Conservation (phyloP, 2,888 invertebrate genomes). For the Ypsolopha sequella region DNA sequence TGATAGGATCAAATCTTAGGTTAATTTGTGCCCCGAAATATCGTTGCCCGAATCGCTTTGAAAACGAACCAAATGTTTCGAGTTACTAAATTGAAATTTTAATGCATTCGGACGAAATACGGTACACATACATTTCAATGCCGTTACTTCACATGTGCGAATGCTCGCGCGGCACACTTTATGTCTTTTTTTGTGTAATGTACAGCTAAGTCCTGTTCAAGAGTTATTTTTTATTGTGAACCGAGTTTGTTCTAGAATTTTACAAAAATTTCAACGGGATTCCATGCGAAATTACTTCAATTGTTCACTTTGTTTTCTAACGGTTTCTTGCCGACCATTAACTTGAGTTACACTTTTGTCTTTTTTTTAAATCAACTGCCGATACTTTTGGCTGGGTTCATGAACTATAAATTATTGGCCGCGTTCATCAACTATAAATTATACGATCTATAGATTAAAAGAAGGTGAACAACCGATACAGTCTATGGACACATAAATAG, state of each 20-base stretch:
- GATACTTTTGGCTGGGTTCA: neutral
- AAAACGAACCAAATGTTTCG: too few species aligned
- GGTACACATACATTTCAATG: slow-evolving; percentile 18
- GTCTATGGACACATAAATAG: slow-evolving; percentile 21
- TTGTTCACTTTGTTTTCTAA: neutral
- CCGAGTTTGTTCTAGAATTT: neutral
- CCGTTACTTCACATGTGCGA: slow-evolving; percentile 36
- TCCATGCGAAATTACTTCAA: neutral
- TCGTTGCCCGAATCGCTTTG: too few species aligned
- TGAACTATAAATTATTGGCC: neutral
- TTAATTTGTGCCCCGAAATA: too few species aligned
- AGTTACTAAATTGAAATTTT: too few species aligned
- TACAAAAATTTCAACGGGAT: neutral
- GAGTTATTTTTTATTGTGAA: neutral
- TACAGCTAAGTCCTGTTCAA: slow-evolving; percentile 28
- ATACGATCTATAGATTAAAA: neutral
- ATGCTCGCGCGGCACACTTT: slow-evolving; percentile 20
- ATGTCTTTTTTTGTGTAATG: slow-evolving; percentile 23
- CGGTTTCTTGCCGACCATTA: neutral
- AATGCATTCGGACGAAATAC: too few species aligned
- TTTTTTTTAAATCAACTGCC: neutral
- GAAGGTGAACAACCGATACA: slow-evolving; percentile 4
- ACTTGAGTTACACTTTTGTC: neutral
- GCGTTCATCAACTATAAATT: neutral
- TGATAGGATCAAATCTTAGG: too few species aligned